Base-by-base conservation (phyloP, 2,113 vertebrate species). In the Grallaria varia region DNA sequence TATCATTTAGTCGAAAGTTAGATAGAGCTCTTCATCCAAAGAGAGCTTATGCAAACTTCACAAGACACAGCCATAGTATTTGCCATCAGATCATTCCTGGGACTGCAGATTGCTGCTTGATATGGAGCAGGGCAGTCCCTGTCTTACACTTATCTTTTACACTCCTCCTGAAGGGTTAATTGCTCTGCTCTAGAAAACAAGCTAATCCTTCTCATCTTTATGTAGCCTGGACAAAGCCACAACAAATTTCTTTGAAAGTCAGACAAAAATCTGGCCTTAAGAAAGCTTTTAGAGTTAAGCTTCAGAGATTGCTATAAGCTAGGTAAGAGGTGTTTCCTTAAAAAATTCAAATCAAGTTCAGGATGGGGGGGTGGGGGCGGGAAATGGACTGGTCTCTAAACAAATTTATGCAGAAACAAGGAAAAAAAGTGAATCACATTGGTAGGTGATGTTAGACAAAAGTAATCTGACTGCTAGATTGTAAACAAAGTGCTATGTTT, bases 201-300 rank as follows among this genome's bases (percentile, higher is more conserved):
- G 37, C 52, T 89, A 87, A 89, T 92, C 76, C 80, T 74, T 74
- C 87, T 93, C 91, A 95, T 78, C 88, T 82, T 75, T 75, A 87
- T 24, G 21, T 68, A 84, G 88, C 44, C 42, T 93, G 62, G 66
- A 74, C 66, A 92, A 96, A 90, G 78, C 42, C 62, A 82, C 60
- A 86, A 89, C 76, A 95, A 94, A 84, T 55, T 76, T 85, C 69
- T 90, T 69, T 73, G 78, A 91, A 95, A 74, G 84, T 68, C 60
- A 91, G 87, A 73, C 80, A 94, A 89, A 94, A 89, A 82, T 82
- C 95, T 93, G 53, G 40, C 75, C 62, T 76, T 87, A 82, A 91
- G 82, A 83, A 89, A 87, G 77, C 73, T 89, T 81, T 59, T 1
- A 59, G 56, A 94, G 74, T 52, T 84, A 75, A 94, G 67, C 69